Conservation (phyloP, 2,888 invertebrate genomes). For the Halictus ligatus region DNA sequence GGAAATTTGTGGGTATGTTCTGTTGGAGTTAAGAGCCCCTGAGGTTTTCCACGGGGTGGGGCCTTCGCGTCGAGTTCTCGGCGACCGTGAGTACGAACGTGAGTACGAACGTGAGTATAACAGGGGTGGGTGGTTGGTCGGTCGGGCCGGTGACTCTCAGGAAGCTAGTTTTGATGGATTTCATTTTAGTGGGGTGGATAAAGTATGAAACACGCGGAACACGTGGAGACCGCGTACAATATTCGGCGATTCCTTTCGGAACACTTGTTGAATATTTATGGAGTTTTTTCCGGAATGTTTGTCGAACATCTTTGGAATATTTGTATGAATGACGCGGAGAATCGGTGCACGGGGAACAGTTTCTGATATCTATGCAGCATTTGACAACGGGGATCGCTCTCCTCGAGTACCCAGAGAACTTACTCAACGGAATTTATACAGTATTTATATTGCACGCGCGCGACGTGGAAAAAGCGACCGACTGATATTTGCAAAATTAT, state of each 20-base stretch:
- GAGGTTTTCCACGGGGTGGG: not conserved
- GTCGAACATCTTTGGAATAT: not conserved
- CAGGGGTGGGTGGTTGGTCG: not conserved
- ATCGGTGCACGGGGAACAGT: not conserved
- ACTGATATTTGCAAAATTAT: not conserved
- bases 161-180: constrained; percentile 2
- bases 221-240: not conserved
- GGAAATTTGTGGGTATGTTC: constrained; percentile 3
- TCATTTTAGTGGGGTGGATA: not conserved
- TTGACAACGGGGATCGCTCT: not conserved
- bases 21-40: not conserved
- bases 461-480: too few species aligned
- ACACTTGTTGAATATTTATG: constrained; percentile 17
- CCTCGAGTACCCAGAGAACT: not conserved
- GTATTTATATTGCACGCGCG: too few species aligned
- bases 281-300: not conserved
- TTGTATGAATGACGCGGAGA: not conserved
- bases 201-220: constrained; percentile 3
- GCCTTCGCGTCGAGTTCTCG: not conserved
- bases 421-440: too few species aligned
- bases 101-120: too few species aligned
- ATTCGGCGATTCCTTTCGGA: not conserved
- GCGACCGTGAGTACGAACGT: not conserved
- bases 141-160: not conserved
- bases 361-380: not conserved